Percentiles rank a stretch among this genome's conserved stretches.
Evolutionary conservation across 2,888 invertebrate genomes (phyloP).

Genomic region (Sesia bembeciformis): DNA sequence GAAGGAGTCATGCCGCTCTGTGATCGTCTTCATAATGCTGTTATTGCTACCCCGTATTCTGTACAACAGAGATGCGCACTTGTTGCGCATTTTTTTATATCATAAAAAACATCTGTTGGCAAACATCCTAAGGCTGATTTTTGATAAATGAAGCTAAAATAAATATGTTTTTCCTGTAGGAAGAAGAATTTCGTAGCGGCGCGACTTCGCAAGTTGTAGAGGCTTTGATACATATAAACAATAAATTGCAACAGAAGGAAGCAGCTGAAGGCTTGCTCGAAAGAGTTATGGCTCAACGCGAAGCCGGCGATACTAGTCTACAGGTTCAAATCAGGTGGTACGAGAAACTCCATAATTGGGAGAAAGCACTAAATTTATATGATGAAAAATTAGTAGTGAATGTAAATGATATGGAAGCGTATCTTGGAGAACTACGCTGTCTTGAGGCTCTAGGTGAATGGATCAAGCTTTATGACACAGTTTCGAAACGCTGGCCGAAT

Average conservation of each 20-base stretch:
- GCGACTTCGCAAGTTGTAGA: slow-evolving; percentile 92
- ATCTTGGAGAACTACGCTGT: slow-evolving; percentile 94
- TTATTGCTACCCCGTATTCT: too few relatives aligned
- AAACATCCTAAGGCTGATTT: too few relatives aligned
- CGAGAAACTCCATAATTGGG: slow-evolving; percentile 99
- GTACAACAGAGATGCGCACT: too few relatives aligned
- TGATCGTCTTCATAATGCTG: too few relatives aligned
- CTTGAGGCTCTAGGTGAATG: slow-evolving; percentile 98
- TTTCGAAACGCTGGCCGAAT: slow-evolving; percentile 85
- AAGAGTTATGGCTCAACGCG: slow-evolving; percentile 88
- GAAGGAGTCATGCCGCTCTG: too few relatives aligned
- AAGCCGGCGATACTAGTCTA: slow-evolving; percentile 75
- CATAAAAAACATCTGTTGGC: too few relatives aligned
- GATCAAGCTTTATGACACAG: slow-evolving; percentile 88
- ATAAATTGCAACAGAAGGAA: slow-evolving; percentile 98
- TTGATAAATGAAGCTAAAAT: too few relatives aligned
- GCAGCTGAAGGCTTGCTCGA: slow-evolving; percentile 95
- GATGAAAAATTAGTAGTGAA: slow-evolving; percentile 80
- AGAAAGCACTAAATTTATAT: slow-evolving; percentile 93
- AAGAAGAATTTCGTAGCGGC: slow-evolving; percentile 92
- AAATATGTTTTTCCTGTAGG: slow-evolving; percentile 49
- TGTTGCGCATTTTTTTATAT: too few relatives aligned
- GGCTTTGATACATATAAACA: slow-evolving; percentile 95
- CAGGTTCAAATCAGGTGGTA: slow-evolving; percentile 91
- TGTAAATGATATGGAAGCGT: slow-evolving; percentile 83